These are phyloP conservation scores for Pseudolycoriella hygida DNA, from an alignment of 2,888 invertebrate species.

Conservation along the genomic window DNA sequence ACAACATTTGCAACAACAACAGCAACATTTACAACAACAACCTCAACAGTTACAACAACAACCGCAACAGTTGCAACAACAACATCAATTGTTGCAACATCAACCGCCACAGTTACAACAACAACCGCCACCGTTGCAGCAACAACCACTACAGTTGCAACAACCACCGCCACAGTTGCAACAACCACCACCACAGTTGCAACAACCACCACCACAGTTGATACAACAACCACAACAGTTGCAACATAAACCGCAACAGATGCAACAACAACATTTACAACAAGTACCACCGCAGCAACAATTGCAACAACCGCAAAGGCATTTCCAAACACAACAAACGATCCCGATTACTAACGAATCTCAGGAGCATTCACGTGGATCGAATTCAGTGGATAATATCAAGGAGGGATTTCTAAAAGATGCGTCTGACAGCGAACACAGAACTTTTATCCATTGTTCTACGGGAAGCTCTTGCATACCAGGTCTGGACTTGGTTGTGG, in stretches of 20 bases:
- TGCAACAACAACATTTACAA: too few relatives aligned
- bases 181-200: conserved; percentile 17
- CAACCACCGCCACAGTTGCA: conserved; percentile 17
- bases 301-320: too few relatives aligned
- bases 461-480: conserved; percentile 8
- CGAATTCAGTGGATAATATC: too few relatives aligned
- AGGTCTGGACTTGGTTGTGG: conserved; percentile 4
- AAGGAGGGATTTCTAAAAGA: too few relatives aligned
- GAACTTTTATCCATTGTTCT: not conserved
- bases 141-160: conserved; percentile 17
- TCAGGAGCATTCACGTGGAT: not conserved
- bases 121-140: conserved; percentile 17
- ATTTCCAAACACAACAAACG: not conserved
- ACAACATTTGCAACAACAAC: conserved; percentile 12
- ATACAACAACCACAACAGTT: too few relatives aligned
- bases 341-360: not conserved
- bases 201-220: not conserved
- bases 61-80: not conserved
- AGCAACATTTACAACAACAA: conserved; percentile 9
- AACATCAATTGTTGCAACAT: not conserved
- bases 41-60: not conserved
- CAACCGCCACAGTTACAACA: not conserved
- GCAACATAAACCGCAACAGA: too few relatives aligned
- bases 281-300: too few relatives aligned
- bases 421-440: too few relatives aligned